Conservation (phyloP, 1,140 invertebrate genomes). For the Harpegnathos saltator region DNA sequence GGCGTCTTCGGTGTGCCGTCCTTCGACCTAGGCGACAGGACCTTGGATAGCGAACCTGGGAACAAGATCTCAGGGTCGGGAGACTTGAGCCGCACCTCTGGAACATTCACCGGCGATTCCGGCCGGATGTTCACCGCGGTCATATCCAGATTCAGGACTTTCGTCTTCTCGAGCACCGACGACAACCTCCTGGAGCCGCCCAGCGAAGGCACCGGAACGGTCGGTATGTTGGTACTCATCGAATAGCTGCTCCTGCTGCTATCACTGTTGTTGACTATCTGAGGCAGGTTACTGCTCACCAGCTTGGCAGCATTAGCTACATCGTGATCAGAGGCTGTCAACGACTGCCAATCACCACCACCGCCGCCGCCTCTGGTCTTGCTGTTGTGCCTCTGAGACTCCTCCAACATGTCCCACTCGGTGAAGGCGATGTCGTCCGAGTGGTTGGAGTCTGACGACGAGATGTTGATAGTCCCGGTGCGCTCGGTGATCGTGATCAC, state of each 20-base stretch:
- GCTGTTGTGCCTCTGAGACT: constrained; percentile 56
- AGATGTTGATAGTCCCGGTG: constrained; percentile 7
- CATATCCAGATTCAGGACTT: constrained; percentile 19
- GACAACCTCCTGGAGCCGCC: constrained; percentile 73
- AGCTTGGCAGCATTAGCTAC: constrained; percentile 48
- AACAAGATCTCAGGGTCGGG: constrained; percentile 71
- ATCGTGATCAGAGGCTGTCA: constrained; percentile 43
- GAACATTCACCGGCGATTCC: constrained; percentile 62
- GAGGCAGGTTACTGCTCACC: constrained; percentile 61
- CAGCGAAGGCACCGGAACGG: constrained; percentile 73
- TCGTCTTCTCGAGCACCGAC: constrained; percentile 72
- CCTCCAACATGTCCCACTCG: constrained; percentile 75
- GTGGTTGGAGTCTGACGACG: constrained; percentile 7
- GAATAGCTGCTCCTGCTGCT: constrained; percentile 46
- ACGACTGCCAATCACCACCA: constrained; percentile 10
- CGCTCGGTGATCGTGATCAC: constrained; percentile 76
- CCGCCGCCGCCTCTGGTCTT: constrained; percentile 40
- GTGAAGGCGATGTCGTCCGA: constrained; percentile 37
- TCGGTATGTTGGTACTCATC: constrained; percentile 68
- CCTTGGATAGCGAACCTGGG: constrained; percentile 11
- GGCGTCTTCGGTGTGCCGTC: constrained; percentile 45
- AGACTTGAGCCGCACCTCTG: constrained; percentile 67
- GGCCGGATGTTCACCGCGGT: background rate
- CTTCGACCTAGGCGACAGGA: constrained; percentile 58
- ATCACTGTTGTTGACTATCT: constrained; percentile 60